Evolutionary conservation across 2,797 vertebrate genomes (phyloP), one percentile per base, ranked within the genome.

Genomic region (Nannoperca australis): DNA sequence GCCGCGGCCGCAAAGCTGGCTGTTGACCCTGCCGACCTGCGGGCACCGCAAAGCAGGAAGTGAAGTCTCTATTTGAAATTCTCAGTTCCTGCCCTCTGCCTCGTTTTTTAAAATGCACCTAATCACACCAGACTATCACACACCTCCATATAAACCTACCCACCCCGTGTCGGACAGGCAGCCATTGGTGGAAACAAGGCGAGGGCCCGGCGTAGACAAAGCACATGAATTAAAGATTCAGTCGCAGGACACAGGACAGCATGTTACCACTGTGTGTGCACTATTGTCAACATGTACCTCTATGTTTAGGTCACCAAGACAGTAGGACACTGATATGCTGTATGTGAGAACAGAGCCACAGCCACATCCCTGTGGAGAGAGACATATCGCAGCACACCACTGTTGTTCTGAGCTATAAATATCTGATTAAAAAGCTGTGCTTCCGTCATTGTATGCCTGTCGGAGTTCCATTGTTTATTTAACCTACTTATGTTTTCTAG

Each of bases 61-160:
- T 62, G 53, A 88, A 86, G 86, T 85, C 83, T 87, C 83, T 68
- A 77, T 87, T 89, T 75, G 71, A 85, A 85, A 82, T 59, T 83
- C 76, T 86, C 81, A 79, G 88, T 84, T 91, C 73, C 89, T 84
- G 84, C 86, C 89, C 85, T 92, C 88, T 92, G 88, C 90, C 75
- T 75, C 8, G 2, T 70, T 85, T 83, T 85, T 76, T 78, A 68
- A 83, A 73, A 60, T n/a, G 11, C 56, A 54, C 45, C 79, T 76
- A 80, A 42, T 76, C 73, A 38, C 51, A 50, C 59, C 40, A 63
- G 64, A 18, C 27, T 54, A 71, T 65, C 59, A 47, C 8, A 36
- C 58, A 60, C 70, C 40, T 60, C 58, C 34, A 42, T 34, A 59
- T 45, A 30, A 62, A 63, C 68, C 55, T 45, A 45, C 69, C 60